Percentiles rank a stretch among this genome's conserved stretches.
phyloP scores from a whole-genome alignment of 1,140 invertebrate genomes.

The Latrodectus geometricus region DNA sequence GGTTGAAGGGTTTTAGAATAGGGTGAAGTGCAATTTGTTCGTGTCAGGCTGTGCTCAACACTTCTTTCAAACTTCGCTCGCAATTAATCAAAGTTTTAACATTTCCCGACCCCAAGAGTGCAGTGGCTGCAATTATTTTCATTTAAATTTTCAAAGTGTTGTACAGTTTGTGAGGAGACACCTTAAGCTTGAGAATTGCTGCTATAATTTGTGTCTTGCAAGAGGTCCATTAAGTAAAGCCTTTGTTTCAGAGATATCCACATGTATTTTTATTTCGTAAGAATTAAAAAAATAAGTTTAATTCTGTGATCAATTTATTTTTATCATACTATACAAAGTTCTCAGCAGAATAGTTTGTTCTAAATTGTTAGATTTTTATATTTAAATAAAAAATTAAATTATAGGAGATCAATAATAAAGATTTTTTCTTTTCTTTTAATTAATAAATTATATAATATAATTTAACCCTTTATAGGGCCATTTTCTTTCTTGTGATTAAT shows the following conservation, averaged over 20 bases:
- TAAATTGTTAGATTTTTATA: too few species aligned
- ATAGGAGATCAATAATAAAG: background rate
- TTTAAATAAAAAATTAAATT: background rate
- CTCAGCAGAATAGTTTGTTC: too few species aligned
- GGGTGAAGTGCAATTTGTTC: conserved; percentile 44
- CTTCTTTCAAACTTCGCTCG: conserved; percentile 45
- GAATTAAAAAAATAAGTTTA: too few species aligned
- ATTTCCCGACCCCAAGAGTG: background rate
- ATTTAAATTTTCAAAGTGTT: conserved; percentile 33
- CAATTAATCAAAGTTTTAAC: conserved; percentile 51
- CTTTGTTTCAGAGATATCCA: background rate
- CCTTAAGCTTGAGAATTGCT: too few species aligned
- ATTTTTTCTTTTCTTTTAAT: background rate
- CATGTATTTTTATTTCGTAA: background rate
- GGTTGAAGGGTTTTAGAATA: conserved; percentile 16
- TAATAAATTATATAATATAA: too few species aligned
- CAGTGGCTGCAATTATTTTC: conserved; percentile 34
- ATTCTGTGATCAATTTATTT: too few species aligned
- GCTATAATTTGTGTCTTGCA: background rate
- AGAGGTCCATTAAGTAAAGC: background rate
- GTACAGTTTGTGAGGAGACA: background rate
- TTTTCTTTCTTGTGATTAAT: too few species aligned
- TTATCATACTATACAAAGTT: too few species aligned
- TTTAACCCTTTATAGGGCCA: too few species aligned
- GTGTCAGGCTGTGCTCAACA: conserved; percentile 26